A percentile compares a stretch with the other conserved stretches of the same genome.
Conservation (phyloP, 2,797 vertebrate genomes). For the Lagocephalus sceleratus region DNA sequence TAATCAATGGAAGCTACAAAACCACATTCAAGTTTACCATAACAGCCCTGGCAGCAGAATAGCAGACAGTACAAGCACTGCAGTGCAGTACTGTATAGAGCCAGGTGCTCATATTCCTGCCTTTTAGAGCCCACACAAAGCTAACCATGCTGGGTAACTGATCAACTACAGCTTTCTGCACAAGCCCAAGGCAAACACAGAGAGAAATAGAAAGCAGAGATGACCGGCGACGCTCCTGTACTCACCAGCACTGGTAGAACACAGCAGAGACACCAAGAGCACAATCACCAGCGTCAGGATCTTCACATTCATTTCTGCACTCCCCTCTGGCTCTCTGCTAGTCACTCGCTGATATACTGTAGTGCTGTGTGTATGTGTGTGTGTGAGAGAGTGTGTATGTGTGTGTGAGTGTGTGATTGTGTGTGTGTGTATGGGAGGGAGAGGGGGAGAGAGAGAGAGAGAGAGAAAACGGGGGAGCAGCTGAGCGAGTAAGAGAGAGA, state of each 20-base stretch:
- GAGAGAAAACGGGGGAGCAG: conserved; percentile 57
- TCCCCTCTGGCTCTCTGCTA: conserved; percentile 79
- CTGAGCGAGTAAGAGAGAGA: conserved; percentile 62
- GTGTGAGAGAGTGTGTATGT: conserved; percentile 34
- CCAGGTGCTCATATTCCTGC: conserved; percentile 80
- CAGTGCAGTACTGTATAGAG: conserved; percentile 81
- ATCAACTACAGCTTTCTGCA: conserved; percentile 78
- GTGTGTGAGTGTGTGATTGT: conserved; percentile 52
- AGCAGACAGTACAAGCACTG: conserved; percentile 77
- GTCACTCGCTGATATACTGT: conserved; percentile 84
- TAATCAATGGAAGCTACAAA: conserved; percentile 31
- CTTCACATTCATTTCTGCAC: conserved; percentile 89
- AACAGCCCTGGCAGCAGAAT: conserved; percentile 63
- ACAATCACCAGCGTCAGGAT: conserved; percentile 86
- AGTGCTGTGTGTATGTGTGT: conserved; percentile 76
- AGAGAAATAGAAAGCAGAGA: conserved; percentile 65
- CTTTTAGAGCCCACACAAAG: conserved; percentile 77
- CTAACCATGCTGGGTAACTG: conserved; percentile 79
- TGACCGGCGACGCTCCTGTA: conserved; percentile 69
- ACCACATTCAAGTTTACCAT: conserved; percentile 59
- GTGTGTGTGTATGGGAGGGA: conserved; percentile 50
- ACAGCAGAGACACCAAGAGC: conserved; percentile 86
- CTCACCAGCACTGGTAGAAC: conserved; percentile 85
- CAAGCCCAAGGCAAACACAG: conserved; percentile 67
- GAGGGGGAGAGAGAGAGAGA: conserved; percentile 40